Evolutionary conservation across 2,888 invertebrate genomes (phyloP), one percentile per base, ranked within the genome.

Genomic region (Sepiola atlantica): DNA sequence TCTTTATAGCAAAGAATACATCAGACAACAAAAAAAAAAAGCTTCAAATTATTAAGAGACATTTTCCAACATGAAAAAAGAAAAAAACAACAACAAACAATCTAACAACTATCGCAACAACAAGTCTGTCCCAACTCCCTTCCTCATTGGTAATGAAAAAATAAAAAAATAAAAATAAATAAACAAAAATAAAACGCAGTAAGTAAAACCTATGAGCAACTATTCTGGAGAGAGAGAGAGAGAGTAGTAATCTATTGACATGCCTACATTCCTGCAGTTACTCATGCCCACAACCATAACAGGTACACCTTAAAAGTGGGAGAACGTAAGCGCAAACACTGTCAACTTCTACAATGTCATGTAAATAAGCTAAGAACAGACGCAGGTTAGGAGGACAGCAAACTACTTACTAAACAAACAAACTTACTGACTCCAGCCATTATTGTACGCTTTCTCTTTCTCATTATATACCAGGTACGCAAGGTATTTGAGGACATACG

Each of bases 341-440:
- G n/a, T 77, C 77, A 77, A 77, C 77, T 77, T 77, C n/a, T n/a
- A 77, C n/a, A 77, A 77, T n/a, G n/a, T n/a, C 14, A 77, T 77
- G 77, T 18, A 77, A 77, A 77, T 77, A 77, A 77, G n/a, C 4
- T 32, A 45, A 45, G n/a, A 77, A 77, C n/a, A 77, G 77, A 2
- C n/a, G 0, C 10, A 77, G n/a, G 77, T 28, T 24, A 24, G 24
- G 77, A 77, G 32, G 77, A 77, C 77, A 77, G 32, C 32, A 77
- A 77, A 77, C 77, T 14, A 20, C 32, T 77, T 77, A 77, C 77
- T 77, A 77, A 77, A 77, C 77, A 77, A 18, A 32, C 77, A 77
- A 77, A 77, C 32, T 32, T n/a, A 77, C 77, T 18, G 16, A 77
- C 32, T 77, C 21, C 61, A 61, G 45, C 2, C 45, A 45, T 45